Evolutionary conservation across 2,888 invertebrate genomes (phyloP).

Genomic region (Tetropium fuscum): DNA sequence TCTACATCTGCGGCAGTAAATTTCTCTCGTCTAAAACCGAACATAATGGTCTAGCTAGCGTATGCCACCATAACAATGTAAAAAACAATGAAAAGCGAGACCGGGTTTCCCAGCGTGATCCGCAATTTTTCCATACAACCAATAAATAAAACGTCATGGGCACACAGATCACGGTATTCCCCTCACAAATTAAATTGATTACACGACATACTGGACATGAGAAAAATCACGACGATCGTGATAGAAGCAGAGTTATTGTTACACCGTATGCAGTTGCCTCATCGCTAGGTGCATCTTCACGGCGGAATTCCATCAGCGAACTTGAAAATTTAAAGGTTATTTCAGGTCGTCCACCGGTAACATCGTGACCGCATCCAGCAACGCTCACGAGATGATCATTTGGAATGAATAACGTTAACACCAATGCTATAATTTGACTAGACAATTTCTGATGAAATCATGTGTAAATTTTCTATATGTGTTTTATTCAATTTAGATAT

Average conservation of each 20-base stretch:
- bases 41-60: background rate
- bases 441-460: too few species aligned
- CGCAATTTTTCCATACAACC: too few species aligned
- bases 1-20: background rate
- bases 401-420: background rate
- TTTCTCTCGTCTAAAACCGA: background rate
- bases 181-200: conserved; percentile 9
- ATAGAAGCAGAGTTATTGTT: background rate
- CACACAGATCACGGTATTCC: conserved; percentile 9
- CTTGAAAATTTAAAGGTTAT: conserved; percentile 49
- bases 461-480: too few species aligned
- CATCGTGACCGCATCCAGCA: conserved; percentile 12
- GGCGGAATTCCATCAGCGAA: conserved; percentile 42
- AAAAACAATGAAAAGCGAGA: too few species aligned
- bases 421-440: background rate
- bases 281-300: conserved; percentile 28
- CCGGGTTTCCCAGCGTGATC: too few species aligned
- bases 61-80: too few species aligned
- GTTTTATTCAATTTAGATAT: background rate
- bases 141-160: background rate
- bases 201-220: background rate
- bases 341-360: conserved; percentile 40
- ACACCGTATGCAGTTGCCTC: conserved; percentile 7
- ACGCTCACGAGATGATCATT: conserved; percentile 2
- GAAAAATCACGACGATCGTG: conserved; percentile 1